Evolutionary conservation across 2,888 invertebrate species (phyloP).

Genomic region (Oscheius sp.): DNA sequence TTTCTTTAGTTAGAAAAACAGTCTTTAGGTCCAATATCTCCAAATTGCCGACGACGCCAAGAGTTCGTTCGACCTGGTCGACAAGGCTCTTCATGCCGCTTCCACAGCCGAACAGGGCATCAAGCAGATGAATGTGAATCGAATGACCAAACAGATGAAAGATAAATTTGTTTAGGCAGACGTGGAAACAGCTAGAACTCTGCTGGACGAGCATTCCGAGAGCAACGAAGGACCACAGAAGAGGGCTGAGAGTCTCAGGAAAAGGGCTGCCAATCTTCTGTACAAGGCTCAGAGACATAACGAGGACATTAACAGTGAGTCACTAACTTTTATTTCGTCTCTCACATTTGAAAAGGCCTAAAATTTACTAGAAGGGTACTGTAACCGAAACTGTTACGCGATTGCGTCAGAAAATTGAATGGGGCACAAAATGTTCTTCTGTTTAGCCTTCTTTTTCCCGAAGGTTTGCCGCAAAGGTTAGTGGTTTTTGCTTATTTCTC

Average conservation of each 20-base stretch:
- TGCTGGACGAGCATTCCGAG: conserved; percentile 61
- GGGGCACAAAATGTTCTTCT: neutral
- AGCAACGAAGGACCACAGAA: conserved; percentile 69
- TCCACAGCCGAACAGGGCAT: conserved; percentile 54
- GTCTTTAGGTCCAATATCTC: conserved; percentile 45
- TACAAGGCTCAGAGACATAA: conserved; percentile 65
- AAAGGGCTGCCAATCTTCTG: conserved; percentile 65
- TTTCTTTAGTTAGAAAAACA: neutral
- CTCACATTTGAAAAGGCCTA: neutral
- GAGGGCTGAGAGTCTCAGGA: conserved; percentile 63
- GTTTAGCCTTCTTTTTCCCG: neutral
- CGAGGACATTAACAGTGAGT: conserved; percentile 57
- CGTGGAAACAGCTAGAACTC: conserved; percentile 59
- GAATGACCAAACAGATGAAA: neutral
- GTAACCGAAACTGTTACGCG: too few relatives aligned
- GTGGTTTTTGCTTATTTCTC: too few relatives aligned
- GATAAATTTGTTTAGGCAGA: conserved; percentile 56
- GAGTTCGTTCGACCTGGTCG: conserved; percentile 53
- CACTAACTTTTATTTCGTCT: neutral
- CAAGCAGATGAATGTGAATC: conserved; percentile 48
- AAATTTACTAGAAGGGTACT: neutral
- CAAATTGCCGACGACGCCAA: conserved; percentile 63
- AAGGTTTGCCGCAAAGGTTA: too few relatives aligned
- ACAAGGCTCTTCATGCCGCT: conserved; percentile 51
- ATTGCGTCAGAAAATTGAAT: neutral